phyloP scores from a whole-genome alignment of 2,113 vertebrate species.

The Anoura caudifer region DNA sequence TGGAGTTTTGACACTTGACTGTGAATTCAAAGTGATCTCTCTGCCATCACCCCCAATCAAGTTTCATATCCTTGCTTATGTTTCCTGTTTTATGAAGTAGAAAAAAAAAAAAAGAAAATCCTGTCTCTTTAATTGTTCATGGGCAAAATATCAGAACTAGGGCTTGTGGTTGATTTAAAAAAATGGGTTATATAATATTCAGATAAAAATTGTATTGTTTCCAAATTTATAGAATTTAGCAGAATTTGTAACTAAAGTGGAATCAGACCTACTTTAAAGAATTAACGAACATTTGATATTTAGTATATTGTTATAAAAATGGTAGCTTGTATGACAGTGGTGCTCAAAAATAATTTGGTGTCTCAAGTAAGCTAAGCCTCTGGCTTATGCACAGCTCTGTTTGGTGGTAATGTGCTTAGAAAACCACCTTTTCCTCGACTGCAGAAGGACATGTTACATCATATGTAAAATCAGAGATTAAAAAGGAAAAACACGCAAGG shows the following conservation, averaged over 20 bases:
- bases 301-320: background rate
- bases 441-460: background rate
- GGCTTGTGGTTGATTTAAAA: background rate
- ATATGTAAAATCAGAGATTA: background rate
- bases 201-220: background rate
- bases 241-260: background rate
- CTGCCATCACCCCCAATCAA: background rate
- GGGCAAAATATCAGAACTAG: background rate
- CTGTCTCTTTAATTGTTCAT: background rate
- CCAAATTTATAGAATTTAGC: background rate
- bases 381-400: background rate
- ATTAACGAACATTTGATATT: background rate
- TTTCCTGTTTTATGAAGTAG: background rate
- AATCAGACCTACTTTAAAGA: background rate
- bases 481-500: background rate
- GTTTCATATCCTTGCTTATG: background rate
- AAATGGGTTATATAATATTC: background rate
- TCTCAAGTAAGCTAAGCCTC: background rate
- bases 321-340: background rate
- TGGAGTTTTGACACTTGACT: background rate
- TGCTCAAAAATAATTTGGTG: conserved; percentile 13
- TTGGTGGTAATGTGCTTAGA: conserved; percentile 6
- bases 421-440: conserved; percentile 23
- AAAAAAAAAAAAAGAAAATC: background rate
- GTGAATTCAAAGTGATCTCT: background rate